Conservation (phyloP, 2,113 vertebrate genomes). For the Hepsetus odoe region DNA sequence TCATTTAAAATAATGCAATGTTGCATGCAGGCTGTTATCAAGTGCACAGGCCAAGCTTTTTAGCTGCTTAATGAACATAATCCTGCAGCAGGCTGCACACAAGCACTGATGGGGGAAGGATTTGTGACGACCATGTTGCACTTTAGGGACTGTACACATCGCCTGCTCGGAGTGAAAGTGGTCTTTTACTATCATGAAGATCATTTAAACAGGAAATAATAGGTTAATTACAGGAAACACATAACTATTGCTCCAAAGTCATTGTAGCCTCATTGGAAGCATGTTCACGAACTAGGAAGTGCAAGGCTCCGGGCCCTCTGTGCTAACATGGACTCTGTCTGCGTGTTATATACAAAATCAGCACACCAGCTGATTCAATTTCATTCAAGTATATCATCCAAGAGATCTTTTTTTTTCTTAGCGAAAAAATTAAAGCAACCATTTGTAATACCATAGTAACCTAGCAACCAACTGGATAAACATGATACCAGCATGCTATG, state of each 20-base stretch:
- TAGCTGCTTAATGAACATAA: conserved; percentile 42
- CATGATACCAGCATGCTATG: too few relatives aligned
- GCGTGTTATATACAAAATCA: too few relatives aligned
- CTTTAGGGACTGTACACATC: conserved; percentile 8
- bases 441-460: too few relatives aligned
- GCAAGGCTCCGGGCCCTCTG: too few relatives aligned
- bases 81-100: conserved; percentile 37
- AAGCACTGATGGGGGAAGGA: conserved; percentile 9
- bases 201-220: conserved; percentile 16
- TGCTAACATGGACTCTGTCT: too few relatives aligned
- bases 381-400: too few relatives aligned
- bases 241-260: not conserved
- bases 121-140: not conserved
- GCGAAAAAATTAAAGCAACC: too few relatives aligned
- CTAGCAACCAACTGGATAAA: too few relatives aligned
- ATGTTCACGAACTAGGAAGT: not conserved
- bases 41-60: conserved; percentile 47
- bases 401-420: too few relatives aligned
- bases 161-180: conserved; percentile 52
- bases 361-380: too few relatives aligned
- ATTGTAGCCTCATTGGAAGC: not conserved
- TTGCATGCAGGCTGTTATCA: conserved; percentile 55
- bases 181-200: conserved; percentile 17
- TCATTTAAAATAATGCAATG: conserved; percentile 41
- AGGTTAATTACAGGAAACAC: conserved; percentile 33